phyloP scores from a whole-genome alignment of 64 coral and sea anemone genomes.

The Dendronephthya gigantea region DNA sequence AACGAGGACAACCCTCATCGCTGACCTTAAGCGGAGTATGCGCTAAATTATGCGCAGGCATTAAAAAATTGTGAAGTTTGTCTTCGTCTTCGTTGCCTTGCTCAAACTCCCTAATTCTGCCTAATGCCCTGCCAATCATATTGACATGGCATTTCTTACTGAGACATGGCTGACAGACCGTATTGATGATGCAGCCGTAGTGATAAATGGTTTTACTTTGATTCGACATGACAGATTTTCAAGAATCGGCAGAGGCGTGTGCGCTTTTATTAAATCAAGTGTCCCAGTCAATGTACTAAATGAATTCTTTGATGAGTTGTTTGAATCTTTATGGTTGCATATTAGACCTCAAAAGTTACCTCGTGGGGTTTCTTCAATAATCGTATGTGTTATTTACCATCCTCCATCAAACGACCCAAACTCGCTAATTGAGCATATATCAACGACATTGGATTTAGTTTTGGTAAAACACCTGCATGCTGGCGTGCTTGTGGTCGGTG shows the following conservation, averaged over 20 bases:
- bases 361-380: background rate
- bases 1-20: too few species aligned
- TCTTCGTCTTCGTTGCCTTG: too few species aligned
- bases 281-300: background rate
- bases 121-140: too few species aligned
- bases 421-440: background rate
- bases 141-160: constrained; percentile 32
- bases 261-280: constrained; percentile 17
- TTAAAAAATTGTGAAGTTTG: too few species aligned
- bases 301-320: background rate
- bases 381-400: constrained; percentile 23
- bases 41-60: too few species aligned
- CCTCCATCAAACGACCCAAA: constrained; percentile 4
- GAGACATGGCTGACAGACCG: constrained; percentile 36
- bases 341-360: background rate
- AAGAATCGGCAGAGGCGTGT: constrained; percentile 22
- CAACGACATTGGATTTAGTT: background rate
- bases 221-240: constrained; percentile 14
- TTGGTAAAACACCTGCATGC: too few species aligned
- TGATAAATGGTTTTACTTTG: background rate
- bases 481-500: background rate
- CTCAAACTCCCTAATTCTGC: too few species aligned
- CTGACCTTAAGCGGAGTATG: too few species aligned
- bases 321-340: background rate
- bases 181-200: background rate